A percentile compares a stretch with the other conserved stretches of the same genome.
phyloP scores from a whole-genome alignment of 2,888 invertebrate genomes.

The Orchesella flavescens region DNA sequence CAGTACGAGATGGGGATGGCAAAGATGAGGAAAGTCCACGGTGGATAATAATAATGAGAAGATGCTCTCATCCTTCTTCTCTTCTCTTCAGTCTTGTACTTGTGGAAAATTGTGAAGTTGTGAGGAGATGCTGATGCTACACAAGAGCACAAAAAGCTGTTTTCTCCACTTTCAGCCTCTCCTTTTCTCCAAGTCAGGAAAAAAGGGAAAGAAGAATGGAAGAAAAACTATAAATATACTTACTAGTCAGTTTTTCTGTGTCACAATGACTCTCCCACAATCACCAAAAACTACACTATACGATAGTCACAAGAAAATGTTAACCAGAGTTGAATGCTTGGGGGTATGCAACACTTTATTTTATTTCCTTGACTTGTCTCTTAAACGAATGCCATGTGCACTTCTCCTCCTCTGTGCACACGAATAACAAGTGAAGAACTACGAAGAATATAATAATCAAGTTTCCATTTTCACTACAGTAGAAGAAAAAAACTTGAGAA shows the following conservation, averaged over 20 bases:
- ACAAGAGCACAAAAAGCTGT: not conserved
- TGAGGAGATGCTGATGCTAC: not conserved
- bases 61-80: conserved; percentile 63
- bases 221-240: conserved; percentile 54
- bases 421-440: too few relatives aligned
- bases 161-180: not conserved
- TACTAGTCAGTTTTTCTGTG: conserved; percentile 41
- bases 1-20: conserved; percentile 68
- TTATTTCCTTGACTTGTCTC: not conserved
- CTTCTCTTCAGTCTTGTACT: conserved; percentile 42
- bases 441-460: not conserved
- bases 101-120: conserved; percentile 15
- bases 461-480: not conserved
- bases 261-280: conserved; percentile 20
- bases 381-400: not conserved
- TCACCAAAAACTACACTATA: not conserved
- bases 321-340: not conserved
- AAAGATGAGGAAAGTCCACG: conserved; percentile 69
- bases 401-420: not conserved
- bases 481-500: not conserved
- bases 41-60: conserved; percentile 66
- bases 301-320: not conserved
- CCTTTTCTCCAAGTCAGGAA: not conserved
- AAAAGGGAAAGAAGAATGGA: conserved; percentile 2
- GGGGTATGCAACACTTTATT: not conserved